A percentile compares a stretch with the other conserved stretches of the same genome.
phyloP scores from a whole-genome alignment of 2,888 invertebrate species.

The Cerastis rubricosa region DNA sequence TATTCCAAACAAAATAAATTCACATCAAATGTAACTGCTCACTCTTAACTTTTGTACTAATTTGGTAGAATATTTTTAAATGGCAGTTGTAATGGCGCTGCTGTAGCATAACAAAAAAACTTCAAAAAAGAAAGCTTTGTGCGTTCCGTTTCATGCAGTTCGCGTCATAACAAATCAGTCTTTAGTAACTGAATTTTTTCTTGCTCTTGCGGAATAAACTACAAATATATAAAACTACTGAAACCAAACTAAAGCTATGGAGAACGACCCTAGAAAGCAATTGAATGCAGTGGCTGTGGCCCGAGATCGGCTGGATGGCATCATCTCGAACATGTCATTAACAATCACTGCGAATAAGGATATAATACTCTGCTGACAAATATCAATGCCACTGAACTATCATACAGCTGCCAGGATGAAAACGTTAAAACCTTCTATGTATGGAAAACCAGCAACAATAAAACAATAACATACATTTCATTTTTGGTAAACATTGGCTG shows the following conservation, averaged over 20 bases:
- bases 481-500: background rate
- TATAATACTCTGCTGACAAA: too few relatives aligned
- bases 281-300: too few relatives aligned
- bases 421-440: background rate
- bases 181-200: background rate
- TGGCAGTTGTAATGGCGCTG: slow-evolving; percentile 57
- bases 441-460: background rate
- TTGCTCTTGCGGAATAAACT: too few relatives aligned
- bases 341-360: too few relatives aligned
- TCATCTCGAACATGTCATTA: too few relatives aligned
- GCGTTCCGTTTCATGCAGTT: slow-evolving; percentile 46
- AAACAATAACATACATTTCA: background rate
- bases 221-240: background rate
- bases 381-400: background rate
- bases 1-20: background rate
- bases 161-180: too few relatives aligned
- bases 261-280: too few relatives aligned
- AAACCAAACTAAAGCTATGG: too few relatives aligned
- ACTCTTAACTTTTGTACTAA: slow-evolving; percentile 29
- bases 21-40: background rate
- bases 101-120: slow-evolving; percentile 61
- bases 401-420: background rate
- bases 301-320: too few relatives aligned
- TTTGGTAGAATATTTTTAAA: slow-evolving; percentile 33
- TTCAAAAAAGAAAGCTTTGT: slow-evolving; percentile 47